Percentiles rank a stretch among this genome's conserved stretches.
Evolutionary conservation across 2,888 invertebrate species (phyloP).

Genomic region (Molorchus minor): DNA sequence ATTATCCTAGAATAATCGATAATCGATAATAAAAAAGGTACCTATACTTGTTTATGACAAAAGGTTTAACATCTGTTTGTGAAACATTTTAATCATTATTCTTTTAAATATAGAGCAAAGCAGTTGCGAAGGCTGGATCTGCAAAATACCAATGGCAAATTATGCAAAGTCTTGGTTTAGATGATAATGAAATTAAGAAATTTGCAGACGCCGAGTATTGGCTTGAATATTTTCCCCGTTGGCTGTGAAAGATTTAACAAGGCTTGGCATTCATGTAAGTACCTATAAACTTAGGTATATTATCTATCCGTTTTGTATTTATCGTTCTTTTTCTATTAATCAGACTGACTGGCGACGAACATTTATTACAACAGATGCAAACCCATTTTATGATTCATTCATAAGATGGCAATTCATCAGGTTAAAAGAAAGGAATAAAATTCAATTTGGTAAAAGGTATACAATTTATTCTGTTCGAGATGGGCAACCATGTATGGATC

Average conservation of each 20-base stretch:
- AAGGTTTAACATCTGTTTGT: too few relatives aligned
- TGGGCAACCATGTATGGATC: slow-evolving; percentile 99
- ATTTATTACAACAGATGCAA: slow-evolving; percentile 98
- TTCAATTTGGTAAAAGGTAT: slow-evolving; percentile 96
- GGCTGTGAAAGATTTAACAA: slow-evolving; percentile 84
- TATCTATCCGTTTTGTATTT: background rate
- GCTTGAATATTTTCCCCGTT: slow-evolving; percentile 98
- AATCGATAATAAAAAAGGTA: too few relatives aligned
- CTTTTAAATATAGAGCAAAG: slow-evolving; percentile 79
- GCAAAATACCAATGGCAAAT: slow-evolving; percentile 99
- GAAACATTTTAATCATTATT: background rate
- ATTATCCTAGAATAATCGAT: too few relatives aligned
- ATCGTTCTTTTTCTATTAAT: slow-evolving; percentile 37
- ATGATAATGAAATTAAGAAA: slow-evolving; percentile 89
- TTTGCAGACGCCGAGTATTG: slow-evolving; percentile 93
- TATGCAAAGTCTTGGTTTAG: slow-evolving; percentile 91
- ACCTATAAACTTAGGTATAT: background rate
- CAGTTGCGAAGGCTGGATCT: slow-evolving; percentile 86
- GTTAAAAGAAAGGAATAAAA: slow-evolving; percentile 85
- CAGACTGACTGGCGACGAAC: slow-evolving; percentile 97
- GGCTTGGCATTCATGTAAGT: slow-evolving; percentile 89
- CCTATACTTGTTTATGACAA: too few relatives aligned
- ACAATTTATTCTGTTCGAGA: slow-evolving; percentile 97
- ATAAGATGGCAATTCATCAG: slow-evolving; percentile 95
- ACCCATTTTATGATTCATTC: slow-evolving; percentile 98